Base-by-base conservation (phyloP, 2,888 invertebrate genomes). In the Pasiphila rectangulata region DNA sequence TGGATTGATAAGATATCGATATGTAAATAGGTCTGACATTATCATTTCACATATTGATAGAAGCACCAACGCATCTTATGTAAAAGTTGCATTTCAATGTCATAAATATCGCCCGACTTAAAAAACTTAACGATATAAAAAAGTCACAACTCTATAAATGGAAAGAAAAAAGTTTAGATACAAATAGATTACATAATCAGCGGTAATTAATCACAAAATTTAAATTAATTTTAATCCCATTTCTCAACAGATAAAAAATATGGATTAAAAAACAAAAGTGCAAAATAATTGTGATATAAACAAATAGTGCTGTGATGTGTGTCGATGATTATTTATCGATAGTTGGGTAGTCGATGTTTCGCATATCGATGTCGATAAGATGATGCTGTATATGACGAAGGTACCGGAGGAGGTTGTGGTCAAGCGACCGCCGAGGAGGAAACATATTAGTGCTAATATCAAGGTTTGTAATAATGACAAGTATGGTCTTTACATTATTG, bases 311-410 rank as follows among this genome's bases (percentile, higher is more conserved):
- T 63, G 66, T 66, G 63, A 57, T 56, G 59, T 51, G 45, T 37
- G 40, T 57, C 51, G 51, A 48, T 48, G 38, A 30, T 34, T 27
- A 24, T 21, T 54, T 41, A 60, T 47, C 30, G 37, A 34, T 39
- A 48, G 52, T 55, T 42, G 56, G 57, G 54, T 37, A 46, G 47
- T 52, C 45, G 48, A 34, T 12, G 32, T 34, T 39, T 59, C 51
- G 61, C n/a, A 55, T 49, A 46, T 51, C 55, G 17, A 40, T 30
- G 54, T 61, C 50, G 59, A 57, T 61, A 53, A 69, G 46, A 88
- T 87, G 87, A 88, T 87, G 84, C 67, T 87, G 25, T 88, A 86
- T 50, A 79, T 87, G 61, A 83, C 79, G 0, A 77, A 75, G 27
- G 57, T 67, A 1, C 70, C 73, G 0, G 79, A 78, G 51, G 86